Conservation (phyloP, 2,113 vertebrate species). For the Microtus montanus region DNA sequence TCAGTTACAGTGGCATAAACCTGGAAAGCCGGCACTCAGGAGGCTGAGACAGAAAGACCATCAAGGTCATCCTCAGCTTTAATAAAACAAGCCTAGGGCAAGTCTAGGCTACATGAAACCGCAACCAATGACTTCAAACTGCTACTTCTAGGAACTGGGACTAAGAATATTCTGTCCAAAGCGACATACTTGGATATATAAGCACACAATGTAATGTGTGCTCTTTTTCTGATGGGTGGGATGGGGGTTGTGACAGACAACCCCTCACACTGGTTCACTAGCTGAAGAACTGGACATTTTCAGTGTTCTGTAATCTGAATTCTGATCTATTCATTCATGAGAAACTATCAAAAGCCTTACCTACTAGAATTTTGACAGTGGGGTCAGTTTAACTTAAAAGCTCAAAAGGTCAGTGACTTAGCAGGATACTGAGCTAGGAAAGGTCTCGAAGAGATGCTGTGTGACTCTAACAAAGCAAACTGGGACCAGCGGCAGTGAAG, state of each 20-base stretch:
- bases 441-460: constrained; percentile 7
- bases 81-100: neutral
- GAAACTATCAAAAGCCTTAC: neutral
- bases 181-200: neutral
- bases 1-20: neutral
- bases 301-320: neutral
- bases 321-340: neutral
- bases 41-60: neutral
- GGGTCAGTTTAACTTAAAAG: constrained; percentile 27
- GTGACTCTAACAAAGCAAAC: constrained; percentile 25
- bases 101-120: neutral
- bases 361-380: neutral
- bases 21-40: neutral
- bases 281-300: neutral
- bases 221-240: neutral
- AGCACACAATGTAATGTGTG: neutral
- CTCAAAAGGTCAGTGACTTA: neutral
- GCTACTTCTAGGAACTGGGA: neutral
- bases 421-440: neutral
- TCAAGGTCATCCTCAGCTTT: neutral
- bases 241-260: neutral
- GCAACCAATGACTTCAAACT: neutral
- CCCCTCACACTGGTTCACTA: neutral
- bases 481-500: neutral
- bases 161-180: neutral